Base-by-base conservation (phyloP, 2,888 invertebrate genomes). In the Sesia apiformis region DNA sequence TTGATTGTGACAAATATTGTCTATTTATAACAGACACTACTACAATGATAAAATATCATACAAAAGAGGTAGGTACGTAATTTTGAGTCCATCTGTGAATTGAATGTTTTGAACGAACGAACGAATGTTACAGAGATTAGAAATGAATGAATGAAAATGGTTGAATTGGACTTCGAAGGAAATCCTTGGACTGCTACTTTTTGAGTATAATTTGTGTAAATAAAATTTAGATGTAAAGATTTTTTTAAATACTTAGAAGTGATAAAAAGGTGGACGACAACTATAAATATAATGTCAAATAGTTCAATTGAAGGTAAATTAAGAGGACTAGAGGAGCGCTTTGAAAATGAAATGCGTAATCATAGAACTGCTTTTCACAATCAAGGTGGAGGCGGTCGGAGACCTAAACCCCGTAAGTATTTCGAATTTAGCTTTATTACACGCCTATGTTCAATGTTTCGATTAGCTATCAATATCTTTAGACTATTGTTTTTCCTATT, bases 261-360 rank as follows among this genome's bases (percentile, higher is more conserved):
- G 79, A 78, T 72, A 68, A 72, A 74, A 75, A 41, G 51, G 42
- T 56, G 74, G 58, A 65, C 62, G 69, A 68, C 65, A 71, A 65
- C 70, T 65, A 61, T 76, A 67, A 65, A 64, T 74, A 86, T 67
- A 78, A 94, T 94, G 93, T 93, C 94, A 84, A 92, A 92, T 90
- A 91, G 92, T 81, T 91, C 92, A 74, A 91, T 94, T 79, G 94
- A 94, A 82, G 94, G 94, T 74, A 96, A 94, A 91, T 92, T 97
- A 77, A 92, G 94, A 86, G 94, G 93, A 76, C 91, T 97, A 84
- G 93, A 97, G 85, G 94, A 94, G 78, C 92, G 94, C 72, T 90
- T 97, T 67, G 92, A 93, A 81, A 86, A 86, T 77, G 87, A 86
- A 79, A 78, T 83, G 81, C 87, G 85, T 82, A 84, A 93, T 92